phyloP scores from a whole-genome alignment of 2,113 vertebrate species.

The Chaetorhynchus papuensis region DNA sequence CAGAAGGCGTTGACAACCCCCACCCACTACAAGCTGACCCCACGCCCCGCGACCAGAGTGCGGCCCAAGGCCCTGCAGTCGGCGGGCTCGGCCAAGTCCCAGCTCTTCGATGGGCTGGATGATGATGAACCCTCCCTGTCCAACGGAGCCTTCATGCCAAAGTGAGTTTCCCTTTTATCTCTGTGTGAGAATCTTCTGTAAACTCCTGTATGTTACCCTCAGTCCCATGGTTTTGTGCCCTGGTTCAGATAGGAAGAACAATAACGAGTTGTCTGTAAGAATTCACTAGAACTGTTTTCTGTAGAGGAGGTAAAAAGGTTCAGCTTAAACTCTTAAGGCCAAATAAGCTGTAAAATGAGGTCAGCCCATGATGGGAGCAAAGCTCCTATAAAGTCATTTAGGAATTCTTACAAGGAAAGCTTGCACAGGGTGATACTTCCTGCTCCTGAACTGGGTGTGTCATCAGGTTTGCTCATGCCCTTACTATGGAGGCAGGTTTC shows the following conservation, averaged over 20 bases:
- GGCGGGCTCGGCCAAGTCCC: slow-evolving; percentile 83
- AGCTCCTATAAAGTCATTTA: rapidly evolving
- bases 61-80: slow-evolving; percentile 90
- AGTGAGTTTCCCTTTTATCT: slow-evolving; percentile 65
- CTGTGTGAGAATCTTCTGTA: not conserved
- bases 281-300: not conserved
- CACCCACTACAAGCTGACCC: slow-evolving; percentile 93
- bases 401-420: not conserved
- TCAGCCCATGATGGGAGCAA: not conserved
- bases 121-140: slow-evolving; percentile 87
- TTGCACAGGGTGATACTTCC: not conserved
- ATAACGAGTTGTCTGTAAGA: not conserved
- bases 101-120: slow-evolving; percentile 92
- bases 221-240: rapidly evolving
- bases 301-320: not conserved
- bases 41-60: slow-evolving; percentile 86
- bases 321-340: not conserved
- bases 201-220: rapidly evolving
- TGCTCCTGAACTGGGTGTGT: not conserved
- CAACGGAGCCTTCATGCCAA: slow-evolving; percentile 90
- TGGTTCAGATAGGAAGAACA: not conserved
- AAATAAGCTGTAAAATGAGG: not conserved
- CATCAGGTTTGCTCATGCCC: not conserved
- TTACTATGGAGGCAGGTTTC: not conserved
- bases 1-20: slow-evolving; percentile 93